Conservation (phyloP, 2,113 vertebrate species). For the Diglossa brunneiventris region DNA sequence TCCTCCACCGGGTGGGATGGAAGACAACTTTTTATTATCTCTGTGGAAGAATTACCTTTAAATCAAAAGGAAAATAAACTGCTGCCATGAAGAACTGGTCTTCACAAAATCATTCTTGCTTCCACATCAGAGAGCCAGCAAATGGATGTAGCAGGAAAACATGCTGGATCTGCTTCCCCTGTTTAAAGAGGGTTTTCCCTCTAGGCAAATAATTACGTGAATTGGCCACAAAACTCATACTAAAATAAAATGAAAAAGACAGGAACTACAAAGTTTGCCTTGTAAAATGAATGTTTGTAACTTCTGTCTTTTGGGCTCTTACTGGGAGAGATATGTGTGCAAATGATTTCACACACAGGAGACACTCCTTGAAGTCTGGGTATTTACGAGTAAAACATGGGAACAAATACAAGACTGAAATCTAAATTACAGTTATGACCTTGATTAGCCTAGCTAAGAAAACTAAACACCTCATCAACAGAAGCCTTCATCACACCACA, state of each 20-base stretch:
- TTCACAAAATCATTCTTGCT: neutral
- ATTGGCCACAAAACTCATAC: constrained; percentile 26
- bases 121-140: neutral
- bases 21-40: neutral
- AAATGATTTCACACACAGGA: neutral
- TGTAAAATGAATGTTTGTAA: neutral
- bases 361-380: neutral
- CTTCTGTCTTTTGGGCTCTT: neutral
- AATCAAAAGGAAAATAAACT: constrained; percentile 26
- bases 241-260: neutral
- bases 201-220: neutral
- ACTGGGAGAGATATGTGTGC: neutral
- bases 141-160: neutral
- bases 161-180: neutral
- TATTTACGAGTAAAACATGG: neutral
- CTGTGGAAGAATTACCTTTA: neutral
- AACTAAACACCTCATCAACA: neutral
- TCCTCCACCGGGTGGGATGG: neutral
- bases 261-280: neutral
- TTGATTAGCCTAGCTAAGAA: neutral
- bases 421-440: neutral
- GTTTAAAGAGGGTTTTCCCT: neutral
- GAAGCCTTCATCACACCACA: neutral
- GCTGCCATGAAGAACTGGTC: neutral
- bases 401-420: neutral